Evolutionary conservation across 2,113 vertebrate genomes (phyloP).

Genomic region (Falco punctatus): DNA sequence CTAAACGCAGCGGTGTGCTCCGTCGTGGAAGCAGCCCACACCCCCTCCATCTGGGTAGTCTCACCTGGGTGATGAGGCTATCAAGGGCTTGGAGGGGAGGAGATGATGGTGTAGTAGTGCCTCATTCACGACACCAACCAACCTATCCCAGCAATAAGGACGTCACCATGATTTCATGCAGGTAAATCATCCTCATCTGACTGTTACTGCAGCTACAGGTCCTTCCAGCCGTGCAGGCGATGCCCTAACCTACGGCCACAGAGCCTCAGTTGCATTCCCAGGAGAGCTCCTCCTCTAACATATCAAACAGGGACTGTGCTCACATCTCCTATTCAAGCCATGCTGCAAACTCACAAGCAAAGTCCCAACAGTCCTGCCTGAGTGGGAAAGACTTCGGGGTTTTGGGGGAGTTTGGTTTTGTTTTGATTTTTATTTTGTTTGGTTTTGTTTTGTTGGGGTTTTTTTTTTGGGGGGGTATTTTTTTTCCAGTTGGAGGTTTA

Average conservation of each 20-base stretch:
- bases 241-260: not conserved
- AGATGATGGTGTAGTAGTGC: not conserved
- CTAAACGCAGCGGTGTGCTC: not conserved
- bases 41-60: not conserved
- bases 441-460: no score
- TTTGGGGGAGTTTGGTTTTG: no score
- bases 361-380: not conserved
- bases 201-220: not conserved
- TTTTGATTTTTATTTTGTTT: no score
- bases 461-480: no score
- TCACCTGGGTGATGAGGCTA: not conserved
- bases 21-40: not conserved
- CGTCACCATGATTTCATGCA: not conserved
- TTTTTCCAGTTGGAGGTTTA: not conserved
- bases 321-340: not conserved
- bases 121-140: not conserved
- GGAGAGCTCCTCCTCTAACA: not conserved
- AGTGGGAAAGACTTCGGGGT: not conserved
- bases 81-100: not conserved
- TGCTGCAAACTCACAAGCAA: not conserved
- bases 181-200: not conserved
- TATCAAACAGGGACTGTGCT: not conserved
- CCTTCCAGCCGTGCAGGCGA: not conserved
- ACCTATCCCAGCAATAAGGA: not conserved
- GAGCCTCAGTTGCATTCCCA: not conserved